Base-by-base conservation (phyloP, 1,140 invertebrate genomes). In the Saccostrea glomerata region DNA sequence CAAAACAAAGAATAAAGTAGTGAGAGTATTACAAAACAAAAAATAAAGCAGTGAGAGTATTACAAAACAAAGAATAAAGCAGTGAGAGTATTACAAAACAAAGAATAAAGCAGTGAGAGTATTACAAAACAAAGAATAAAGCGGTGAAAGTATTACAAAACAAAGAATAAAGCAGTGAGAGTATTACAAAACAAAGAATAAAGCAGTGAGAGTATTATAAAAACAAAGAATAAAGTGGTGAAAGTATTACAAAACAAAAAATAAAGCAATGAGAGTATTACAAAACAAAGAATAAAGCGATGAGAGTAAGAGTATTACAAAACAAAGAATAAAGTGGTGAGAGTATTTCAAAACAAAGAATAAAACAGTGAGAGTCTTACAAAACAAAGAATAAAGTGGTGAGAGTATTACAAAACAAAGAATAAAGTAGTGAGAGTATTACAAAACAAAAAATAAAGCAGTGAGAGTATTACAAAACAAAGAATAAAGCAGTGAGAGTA, bases 1-100 rank as follows among this genome's bases (percentile, higher is more conserved):
- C n/a, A n/a, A n/a, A n/a, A n/a, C n/a, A 94, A 98, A 98, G 93
- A 98, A 99, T 95, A 99, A 99, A 96, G 96, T 96, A 92, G 98
- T 97, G 95, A 95, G 96, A 23, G 17, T 15, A 15, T 47, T 7
- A 47, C 0, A 47, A 47, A 47, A 6, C 9, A 47, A 7, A 7
- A 5, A 6, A 47, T 47, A 47, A 7, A 47, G 47, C 9, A 3
- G 47, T 47, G 47, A 47, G 47, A 47, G 47, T 6, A 47, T 7
- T 47, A 47, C 9, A 47, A 47, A 47, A 47, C 6, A 94, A 98
- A 98, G 93, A 98, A 99, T 95, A 99, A 99, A 96, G 96, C 96
- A 92, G 98, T 97, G 95, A 95, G 96, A 23, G 17, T 15, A 15
- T 47, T 7, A 47, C 0, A 47, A 47, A 47, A 6, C 9, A 47